phyloP scores from a whole-genome alignment of 2,797 vertebrate genomes.

The Peromyscus melanophrys region DNA sequence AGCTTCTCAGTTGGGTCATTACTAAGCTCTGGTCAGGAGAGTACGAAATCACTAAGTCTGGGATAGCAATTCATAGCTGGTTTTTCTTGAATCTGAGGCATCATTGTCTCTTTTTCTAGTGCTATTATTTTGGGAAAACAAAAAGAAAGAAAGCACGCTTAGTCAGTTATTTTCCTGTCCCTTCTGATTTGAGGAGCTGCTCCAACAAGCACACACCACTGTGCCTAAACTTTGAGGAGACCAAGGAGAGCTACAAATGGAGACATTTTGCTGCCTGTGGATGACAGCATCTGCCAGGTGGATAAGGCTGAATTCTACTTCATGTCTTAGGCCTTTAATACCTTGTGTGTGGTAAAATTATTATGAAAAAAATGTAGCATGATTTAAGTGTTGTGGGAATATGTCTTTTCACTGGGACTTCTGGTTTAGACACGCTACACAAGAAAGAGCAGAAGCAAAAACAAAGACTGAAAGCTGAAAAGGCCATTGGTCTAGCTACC shows the following conservation, averaged over 20 bases:
- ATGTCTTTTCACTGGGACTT: conserved; percentile 7
- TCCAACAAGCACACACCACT: neutral
- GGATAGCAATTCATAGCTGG: neutral
- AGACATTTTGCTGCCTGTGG: conserved; percentile 28
- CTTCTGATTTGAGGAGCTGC: conserved; percentile 19
- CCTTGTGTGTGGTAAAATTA: conserved; percentile 38
- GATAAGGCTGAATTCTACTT: conserved; percentile 16
- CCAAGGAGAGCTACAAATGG: neutral
- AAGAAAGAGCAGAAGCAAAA: neutral
- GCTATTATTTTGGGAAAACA: neutral
- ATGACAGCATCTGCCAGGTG: neutral
- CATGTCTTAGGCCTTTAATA: conserved; percentile 50
- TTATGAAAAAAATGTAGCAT: neutral
- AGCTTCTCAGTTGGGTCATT: neutral
- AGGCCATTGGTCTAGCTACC: neutral
- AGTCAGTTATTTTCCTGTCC: neutral
- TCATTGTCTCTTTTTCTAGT: neutral
- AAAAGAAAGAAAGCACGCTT: neutral
- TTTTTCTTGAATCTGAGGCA: neutral
- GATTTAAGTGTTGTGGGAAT: conserved; percentile 37
- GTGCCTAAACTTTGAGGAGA: neutral
- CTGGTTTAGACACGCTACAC: neutral
- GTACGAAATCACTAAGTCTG: neutral
- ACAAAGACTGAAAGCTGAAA: neutral
- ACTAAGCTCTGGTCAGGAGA: neutral